These are phyloP conservation scores for Temnothorax longispinosus DNA, from an alignment of 1,140 invertebrate genomes.

Conservation along the genomic window DNA sequence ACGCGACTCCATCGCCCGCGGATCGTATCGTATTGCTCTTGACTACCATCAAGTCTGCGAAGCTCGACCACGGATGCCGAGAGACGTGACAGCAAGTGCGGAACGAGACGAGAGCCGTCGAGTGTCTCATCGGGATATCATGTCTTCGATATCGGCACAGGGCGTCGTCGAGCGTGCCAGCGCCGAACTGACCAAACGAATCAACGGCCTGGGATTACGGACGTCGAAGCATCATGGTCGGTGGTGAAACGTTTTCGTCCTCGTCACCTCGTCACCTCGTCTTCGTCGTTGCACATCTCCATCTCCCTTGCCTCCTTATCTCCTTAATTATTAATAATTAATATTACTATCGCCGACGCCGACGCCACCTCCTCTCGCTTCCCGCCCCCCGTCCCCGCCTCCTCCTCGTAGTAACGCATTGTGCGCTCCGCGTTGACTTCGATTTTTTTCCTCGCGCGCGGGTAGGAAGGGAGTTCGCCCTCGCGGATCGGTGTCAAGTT, in stretches of 20 bases:
- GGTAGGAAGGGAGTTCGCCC: neutral
- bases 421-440: slow-evolving; percentile 9
- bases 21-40: slow-evolving; percentile 56
- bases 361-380: no score
- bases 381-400: neutral
- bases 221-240: slow-evolving; percentile 88
- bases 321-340: no score
- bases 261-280: no score
- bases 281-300: no score
- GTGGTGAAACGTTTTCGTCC: slow-evolving; percentile 33
- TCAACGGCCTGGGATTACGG: slow-evolving; percentile 93
- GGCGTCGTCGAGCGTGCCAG: slow-evolving; percentile 95
- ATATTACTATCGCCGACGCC: no score
- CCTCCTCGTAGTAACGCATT: neutral
- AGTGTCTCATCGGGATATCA: slow-evolving; percentile 68
- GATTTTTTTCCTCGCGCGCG: slow-evolving; percentile 18
- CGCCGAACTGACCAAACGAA: slow-evolving; percentile 94
- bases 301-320: no score
- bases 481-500: slow-evolving; percentile 46
- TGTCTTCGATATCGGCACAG: slow-evolving; percentile 90
- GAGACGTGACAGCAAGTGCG: slow-evolving; percentile 23
- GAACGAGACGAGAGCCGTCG: slow-evolving; percentile 24
- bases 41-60: slow-evolving; percentile 60
- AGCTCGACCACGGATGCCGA: neutral
- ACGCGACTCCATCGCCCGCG: slow-evolving; percentile 23